Percentiles rank a stretch among this genome's conserved stretches.
phyloP scores from a whole-genome alignment of 2,888 invertebrate species.

The Scrobipalpa atriplicella region DNA sequence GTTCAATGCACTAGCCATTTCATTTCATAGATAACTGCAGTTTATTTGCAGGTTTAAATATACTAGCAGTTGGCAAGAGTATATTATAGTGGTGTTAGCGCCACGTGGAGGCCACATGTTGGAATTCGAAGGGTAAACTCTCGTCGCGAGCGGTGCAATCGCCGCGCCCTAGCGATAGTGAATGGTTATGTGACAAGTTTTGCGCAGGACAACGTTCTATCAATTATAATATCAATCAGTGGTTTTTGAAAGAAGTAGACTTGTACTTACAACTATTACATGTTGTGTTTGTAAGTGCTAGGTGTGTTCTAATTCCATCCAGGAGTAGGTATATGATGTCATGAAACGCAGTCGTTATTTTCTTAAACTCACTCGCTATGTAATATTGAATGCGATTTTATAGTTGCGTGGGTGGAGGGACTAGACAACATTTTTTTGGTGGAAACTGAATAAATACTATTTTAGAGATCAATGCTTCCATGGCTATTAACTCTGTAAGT shows the following conservation, averaged over 20 bases:
- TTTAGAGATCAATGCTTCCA: too few relatives aligned
- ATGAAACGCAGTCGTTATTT: conserved; percentile 64
- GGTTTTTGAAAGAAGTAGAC: neutral
- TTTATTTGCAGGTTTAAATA: neutral
- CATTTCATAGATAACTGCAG: neutral
- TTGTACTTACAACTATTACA: neutral
- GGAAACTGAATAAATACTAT: too few relatives aligned
- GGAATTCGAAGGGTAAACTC: conserved; percentile 5
- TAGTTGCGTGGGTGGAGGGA: conserved; percentile 55
- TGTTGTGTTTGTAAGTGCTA: conserved; percentile 55
- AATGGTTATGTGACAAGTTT: conserved; percentile 11
- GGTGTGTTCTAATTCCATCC: conserved; percentile 67
- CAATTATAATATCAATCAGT: neutral
- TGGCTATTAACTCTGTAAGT: too few relatives aligned
- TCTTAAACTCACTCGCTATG: conserved; percentile 56
- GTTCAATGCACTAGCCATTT: neutral
- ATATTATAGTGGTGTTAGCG: neutral
- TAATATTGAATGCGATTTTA: conserved; percentile 53
- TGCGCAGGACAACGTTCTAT: neutral
- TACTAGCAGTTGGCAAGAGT: neutral
- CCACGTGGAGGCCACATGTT: conserved; percentile 10
- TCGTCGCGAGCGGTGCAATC: neutral
- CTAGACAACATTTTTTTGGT: too few relatives aligned
- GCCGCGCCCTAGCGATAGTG: neutral
- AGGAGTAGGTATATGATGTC: conserved; percentile 81